Conservation (phyloP, 2,797 vertebrate species). For the Epinephelus malabaricus region DNA sequence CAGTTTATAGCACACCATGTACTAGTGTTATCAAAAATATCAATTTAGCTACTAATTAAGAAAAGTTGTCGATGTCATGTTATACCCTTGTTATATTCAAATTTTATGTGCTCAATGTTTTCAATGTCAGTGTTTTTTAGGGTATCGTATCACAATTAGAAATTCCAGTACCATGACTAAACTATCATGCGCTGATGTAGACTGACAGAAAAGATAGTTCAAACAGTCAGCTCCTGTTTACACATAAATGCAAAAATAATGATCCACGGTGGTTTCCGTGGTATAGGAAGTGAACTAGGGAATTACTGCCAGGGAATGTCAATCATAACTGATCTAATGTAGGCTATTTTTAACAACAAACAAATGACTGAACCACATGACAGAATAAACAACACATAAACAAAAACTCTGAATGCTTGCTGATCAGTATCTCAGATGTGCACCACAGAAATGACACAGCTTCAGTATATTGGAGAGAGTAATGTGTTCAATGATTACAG, state of each 20-base stretch:
- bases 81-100: too few relatives aligned
- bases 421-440: background rate
- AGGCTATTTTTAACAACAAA: background rate
- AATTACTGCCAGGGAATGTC: background rate
- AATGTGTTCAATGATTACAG: background rate
- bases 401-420: background rate
- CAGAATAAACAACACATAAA: background rate
- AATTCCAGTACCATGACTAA: too few relatives aligned
- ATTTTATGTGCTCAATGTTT: too few relatives aligned
- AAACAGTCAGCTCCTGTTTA: background rate
- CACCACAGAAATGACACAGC: background rate
- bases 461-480: background rate
- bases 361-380: background rate
- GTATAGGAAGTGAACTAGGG: background rate
- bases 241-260: background rate
- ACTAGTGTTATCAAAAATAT: background rate
- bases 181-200: background rate
- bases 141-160: too few relatives aligned
- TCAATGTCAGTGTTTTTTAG: too few relatives aligned
- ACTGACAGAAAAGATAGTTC: background rate
- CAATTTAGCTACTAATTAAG: too few relatives aligned
- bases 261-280: background rate
- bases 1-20: background rate
- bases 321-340: background rate
- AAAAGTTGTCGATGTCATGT: too few relatives aligned